These are phyloP conservation scores for Lepilemur ruficaudatus DNA, from an alignment of 2,797 vertebrate species.

Conservation along the genomic window DNA sequence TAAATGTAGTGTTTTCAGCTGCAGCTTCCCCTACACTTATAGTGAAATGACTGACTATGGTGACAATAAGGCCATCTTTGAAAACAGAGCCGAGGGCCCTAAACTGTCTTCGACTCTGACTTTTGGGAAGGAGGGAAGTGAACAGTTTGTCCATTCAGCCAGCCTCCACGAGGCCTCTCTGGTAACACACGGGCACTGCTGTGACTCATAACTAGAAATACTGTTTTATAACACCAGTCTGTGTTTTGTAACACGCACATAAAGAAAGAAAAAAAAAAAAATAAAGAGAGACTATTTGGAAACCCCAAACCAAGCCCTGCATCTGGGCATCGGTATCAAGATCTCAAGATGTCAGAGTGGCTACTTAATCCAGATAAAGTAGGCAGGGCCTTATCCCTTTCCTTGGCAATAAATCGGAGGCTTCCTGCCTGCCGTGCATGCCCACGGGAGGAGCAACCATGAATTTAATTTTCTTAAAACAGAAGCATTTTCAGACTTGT, in stretches of 20 bases:
- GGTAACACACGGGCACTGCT: conserved; percentile 16
- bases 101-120: not conserved
- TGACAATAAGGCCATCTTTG: not conserved
- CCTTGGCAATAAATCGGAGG: conserved; percentile 17
- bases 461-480: conserved; percentile 76
- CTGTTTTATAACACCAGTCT: conserved; percentile 72
- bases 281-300: conserved; percentile 36
- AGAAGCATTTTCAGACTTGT: conserved; percentile 80
- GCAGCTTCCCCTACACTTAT: not conserved
- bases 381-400: not conserved
- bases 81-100: not conserved
- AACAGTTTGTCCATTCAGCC: conserved; percentile 6
- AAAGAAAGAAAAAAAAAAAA: conserved; percentile 31
- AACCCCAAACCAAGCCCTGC: conserved; percentile 41
- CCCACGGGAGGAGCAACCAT: conserved; percentile 30
- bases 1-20: not conserved
- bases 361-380: not conserved
- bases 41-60: not conserved
- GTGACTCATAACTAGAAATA: conserved; percentile 61
- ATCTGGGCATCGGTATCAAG: not conserved
- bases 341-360: not conserved
- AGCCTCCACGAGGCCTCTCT: not conserved
- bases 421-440: conserved; percentile 34
- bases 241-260: conserved; percentile 66
- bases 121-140: not conserved